Evolutionary conservation across 2,113 vertebrate genomes (phyloP).

Genomic region (Carassius gibelio): DNA sequence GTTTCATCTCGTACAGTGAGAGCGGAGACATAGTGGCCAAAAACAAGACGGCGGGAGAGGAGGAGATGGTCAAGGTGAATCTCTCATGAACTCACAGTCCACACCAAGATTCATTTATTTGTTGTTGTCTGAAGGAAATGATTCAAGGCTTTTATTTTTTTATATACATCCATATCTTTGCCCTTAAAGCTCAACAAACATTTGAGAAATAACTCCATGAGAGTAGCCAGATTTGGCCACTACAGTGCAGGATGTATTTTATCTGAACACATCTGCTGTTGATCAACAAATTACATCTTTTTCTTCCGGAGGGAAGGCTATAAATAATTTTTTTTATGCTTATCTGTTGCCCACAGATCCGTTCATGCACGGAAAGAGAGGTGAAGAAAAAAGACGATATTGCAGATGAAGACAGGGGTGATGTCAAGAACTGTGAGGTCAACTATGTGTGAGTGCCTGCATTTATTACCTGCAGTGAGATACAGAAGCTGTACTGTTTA

Average conservation of each 20-base stretch:
- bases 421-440: conserved; percentile 94
- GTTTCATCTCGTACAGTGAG: conserved; percentile 94
- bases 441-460: conserved; percentile 90
- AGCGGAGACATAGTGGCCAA: conserved; percentile 91
- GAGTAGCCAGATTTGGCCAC: neutral
- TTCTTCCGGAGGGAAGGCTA: neutral
- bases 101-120: neutral
- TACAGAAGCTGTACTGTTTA: neutral
- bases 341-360: conserved; percentile 77
- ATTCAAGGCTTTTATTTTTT: neutral
- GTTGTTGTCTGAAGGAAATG: no score
- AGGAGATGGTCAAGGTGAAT: conserved; percentile 95
- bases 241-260: neutral
- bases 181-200: neutral
- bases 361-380: conserved; percentile 86
- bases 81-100: neutral
- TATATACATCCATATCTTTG: neutral
- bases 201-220: neutral
- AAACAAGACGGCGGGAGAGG: conserved; percentile 87
- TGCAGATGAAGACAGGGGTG: conserved; percentile 92
- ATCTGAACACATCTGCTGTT: neutral
- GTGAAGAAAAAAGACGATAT: conserved; percentile 87
- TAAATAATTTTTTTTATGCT: neutral
- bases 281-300: neutral
- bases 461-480: neutral